Evolutionary conservation across 2,113 vertebrate genomes (phyloP).

Genomic region (Cephalopterus ornatus): DNA sequence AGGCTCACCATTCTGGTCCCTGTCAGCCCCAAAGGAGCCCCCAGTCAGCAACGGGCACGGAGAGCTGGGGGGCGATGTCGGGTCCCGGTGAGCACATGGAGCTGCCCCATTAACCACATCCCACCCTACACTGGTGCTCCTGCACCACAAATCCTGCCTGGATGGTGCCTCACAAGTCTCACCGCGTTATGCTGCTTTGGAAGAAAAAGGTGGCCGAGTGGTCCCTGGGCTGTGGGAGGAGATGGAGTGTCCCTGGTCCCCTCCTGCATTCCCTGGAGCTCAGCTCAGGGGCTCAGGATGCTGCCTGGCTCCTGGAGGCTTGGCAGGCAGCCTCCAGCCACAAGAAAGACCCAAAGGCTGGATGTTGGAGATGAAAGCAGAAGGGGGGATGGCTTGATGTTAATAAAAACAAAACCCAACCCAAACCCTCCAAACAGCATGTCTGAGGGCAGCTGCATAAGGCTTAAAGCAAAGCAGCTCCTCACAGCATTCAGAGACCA

Average conservation of each 20-base stretch:
- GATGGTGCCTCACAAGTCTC: background rate
- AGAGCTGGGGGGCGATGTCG: too few relatives aligned
- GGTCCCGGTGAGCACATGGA: fast-evolving
- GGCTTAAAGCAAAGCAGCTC: background rate
- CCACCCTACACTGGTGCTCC: background rate
- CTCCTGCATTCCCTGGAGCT: background rate
- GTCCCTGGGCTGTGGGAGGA: fast-evolving
- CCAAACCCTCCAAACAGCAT: background rate
- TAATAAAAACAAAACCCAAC: background rate
- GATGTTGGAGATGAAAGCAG: background rate
- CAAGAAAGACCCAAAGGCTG: background rate
- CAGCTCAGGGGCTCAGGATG: background rate
- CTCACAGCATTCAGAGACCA: background rate
- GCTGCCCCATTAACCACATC: background rate
- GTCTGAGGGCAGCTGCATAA: background rate
- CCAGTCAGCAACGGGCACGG: fast-evolving
- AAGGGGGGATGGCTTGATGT: background rate
- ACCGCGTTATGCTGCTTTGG: fast-evolving
- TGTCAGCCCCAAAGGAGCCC: background rate
- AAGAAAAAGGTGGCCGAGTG: background rate
- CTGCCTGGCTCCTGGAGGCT: fast-evolving
- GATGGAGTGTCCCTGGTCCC: background rate
- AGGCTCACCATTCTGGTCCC: background rate
- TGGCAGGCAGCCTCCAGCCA: background rate
- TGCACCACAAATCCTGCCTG: background rate